These are phyloP conservation scores for Germaria angustata DNA, from an alignment of 2,888 invertebrate genomes.

Conservation along the genomic window DNA sequence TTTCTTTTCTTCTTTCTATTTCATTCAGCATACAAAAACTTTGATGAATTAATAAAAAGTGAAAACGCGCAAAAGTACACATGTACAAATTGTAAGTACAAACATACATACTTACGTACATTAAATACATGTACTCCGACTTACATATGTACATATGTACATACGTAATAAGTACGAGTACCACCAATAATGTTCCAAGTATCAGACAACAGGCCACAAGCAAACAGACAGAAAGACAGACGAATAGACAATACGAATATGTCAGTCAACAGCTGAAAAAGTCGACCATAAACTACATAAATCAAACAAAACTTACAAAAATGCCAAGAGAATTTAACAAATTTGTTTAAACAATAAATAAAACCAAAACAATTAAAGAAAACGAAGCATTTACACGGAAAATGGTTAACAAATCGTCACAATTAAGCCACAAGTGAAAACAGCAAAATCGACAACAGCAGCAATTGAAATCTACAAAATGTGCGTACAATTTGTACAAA, in stretches of 20 bases:
- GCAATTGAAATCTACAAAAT: slow-evolving; percentile 26
- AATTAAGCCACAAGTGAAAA: slow-evolving; percentile 41
- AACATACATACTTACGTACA: neutral
- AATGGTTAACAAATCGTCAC: slow-evolving; percentile 56
- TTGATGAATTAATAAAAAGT: slow-evolving; percentile 66
- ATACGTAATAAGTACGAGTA: neutral
- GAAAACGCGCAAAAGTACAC: slow-evolving; percentile 59
- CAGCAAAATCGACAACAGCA: slow-evolving; percentile 20
- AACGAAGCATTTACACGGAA: slow-evolving; percentile 52
- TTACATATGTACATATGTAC: neutral
- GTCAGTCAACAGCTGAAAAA: slow-evolving; percentile 33
- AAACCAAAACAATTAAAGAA: slow-evolving; percentile 17
- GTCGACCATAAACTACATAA: slow-evolving; percentile 30
- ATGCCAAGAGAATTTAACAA: slow-evolving; percentile 52
- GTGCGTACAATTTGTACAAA: slow-evolving; percentile 38
- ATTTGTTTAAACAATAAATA: slow-evolving; percentile 22
- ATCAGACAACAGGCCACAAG: neutral
- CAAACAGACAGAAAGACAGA: neutral
- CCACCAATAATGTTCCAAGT: neutral
- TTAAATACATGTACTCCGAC: neutral
- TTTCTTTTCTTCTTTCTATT: neutral
- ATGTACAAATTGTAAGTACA: neutral
- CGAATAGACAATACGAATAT: neutral
- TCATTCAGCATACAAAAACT: slow-evolving; percentile 4
- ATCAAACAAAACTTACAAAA: slow-evolving; percentile 36